phyloP scores from a whole-genome alignment of 2,113 vertebrate species.

The Emydocephalus ijimae region DNA sequence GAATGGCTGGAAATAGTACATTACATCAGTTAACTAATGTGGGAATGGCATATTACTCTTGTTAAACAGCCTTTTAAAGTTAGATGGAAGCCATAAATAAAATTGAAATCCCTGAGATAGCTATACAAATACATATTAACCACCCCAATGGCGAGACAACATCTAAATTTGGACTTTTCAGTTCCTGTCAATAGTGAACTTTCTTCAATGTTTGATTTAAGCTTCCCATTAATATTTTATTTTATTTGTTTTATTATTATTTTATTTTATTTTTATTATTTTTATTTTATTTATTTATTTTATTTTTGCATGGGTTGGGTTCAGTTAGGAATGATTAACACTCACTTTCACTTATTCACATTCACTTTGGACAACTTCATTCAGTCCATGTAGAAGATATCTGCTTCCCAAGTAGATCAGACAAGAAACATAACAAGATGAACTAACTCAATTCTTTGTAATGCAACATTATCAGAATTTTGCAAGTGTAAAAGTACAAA shows the following conservation, averaged over 20 bases:
- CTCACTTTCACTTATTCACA: conserved; percentile 13
- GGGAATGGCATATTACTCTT: neutral
- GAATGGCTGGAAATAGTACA: neutral
- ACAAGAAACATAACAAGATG: neutral
- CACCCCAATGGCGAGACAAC: neutral
- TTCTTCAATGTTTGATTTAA: accelerated
- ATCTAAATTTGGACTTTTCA: neutral
- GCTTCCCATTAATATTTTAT: accelerated
- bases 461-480: neutral
- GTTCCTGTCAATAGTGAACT: neutral
- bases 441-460: neutral
- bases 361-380: conserved; percentile 8
- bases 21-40: no score
- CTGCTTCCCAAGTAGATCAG: neutral
- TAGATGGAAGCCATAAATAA: neutral
- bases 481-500: neutral
- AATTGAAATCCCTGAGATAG: neutral
- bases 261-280: neutral
- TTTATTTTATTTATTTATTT: neutral
- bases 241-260: neutral
- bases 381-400: conserved; percentile 33
- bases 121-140: neutral
- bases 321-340: conserved; percentile 41
- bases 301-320: neutral
- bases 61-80: neutral